A percentile compares a stretch with the other conserved stretches of the same genome.
Evolutionary conservation across 2,888 invertebrate species (phyloP).

Genomic region (Microdon myrmicae): DNA sequence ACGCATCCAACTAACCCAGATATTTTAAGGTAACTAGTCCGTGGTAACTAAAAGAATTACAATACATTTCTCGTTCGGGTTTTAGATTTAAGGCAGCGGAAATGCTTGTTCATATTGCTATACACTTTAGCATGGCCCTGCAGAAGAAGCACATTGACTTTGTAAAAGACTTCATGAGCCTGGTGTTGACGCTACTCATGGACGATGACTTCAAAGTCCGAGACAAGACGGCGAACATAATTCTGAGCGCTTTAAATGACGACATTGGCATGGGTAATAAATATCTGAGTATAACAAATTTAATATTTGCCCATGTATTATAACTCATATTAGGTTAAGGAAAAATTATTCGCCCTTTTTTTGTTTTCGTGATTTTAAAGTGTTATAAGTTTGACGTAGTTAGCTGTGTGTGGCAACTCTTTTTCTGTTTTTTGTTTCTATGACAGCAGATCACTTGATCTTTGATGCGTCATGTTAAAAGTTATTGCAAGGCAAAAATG

Average conservation of each 20-base stretch:
- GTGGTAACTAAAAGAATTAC: background rate
- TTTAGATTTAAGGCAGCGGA: constrained; percentile 57
- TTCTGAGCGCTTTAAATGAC: constrained; percentile 54
- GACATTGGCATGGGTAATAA: constrained; percentile 54
- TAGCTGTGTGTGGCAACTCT: background rate
- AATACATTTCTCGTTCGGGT: too few species aligned
- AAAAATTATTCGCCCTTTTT: background rate
- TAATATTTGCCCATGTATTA: background rate
- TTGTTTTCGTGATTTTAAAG: background rate
- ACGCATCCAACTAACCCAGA: constrained; percentile 56
- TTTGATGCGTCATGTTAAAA: too few species aligned
- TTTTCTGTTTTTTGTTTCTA: background rate
- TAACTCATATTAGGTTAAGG: background rate
- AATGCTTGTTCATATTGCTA: constrained; percentile 55
- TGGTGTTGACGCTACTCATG: constrained; percentile 59
- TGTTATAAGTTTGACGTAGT: too few species aligned
- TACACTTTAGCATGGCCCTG: constrained; percentile 51
- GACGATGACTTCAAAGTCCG: constrained; percentile 62
- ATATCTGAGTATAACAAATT: background rate
- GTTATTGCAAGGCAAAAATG: too few species aligned
- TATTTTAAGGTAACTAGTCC: constrained; percentile 56
- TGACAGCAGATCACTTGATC: constrained; percentile 5
- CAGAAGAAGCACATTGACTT: constrained; percentile 54
- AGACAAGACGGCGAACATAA: constrained; percentile 56
- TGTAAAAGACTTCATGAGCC: constrained; percentile 56